Evolutionary conservation across 2,797 vertebrate genomes (phyloP).

Genomic region (Falco berigora): DNA sequence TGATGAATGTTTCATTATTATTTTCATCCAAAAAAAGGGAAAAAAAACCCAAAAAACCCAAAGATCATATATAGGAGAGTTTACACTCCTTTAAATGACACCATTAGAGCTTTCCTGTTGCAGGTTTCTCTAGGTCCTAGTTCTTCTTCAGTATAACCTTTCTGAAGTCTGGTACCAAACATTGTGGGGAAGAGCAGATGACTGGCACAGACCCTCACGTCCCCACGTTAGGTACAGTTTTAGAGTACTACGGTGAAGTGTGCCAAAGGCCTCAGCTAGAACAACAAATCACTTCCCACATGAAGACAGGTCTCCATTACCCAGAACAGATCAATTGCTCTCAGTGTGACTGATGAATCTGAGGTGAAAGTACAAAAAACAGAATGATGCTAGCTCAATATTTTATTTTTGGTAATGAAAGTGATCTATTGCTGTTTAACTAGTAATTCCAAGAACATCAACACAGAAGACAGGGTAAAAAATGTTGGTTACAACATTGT

Average conservation of each 20-base stretch:
- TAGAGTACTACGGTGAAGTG: not conserved
- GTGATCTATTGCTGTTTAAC: constrained; percentile 19
- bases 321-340: not conserved
- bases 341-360: not conserved
- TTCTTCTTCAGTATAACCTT: not conserved
- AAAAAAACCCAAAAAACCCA: not conserved
- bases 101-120: not conserved
- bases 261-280: not conserved
- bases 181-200: not conserved
- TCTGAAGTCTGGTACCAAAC: not conserved
- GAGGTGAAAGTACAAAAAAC: not conserved
- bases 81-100: not conserved
- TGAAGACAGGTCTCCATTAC: not conserved
- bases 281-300: not conserved
- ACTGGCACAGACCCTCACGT: not conserved
- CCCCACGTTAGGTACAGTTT: not conserved
- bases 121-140: not conserved
- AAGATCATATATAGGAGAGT: not conserved
- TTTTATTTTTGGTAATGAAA: constrained; percentile 39
- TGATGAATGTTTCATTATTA: not conserved
- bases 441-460: constrained; percentile 33
- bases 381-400: not conserved
- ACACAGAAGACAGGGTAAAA: constrained; percentile 9
- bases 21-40: not conserved
- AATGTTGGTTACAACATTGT: not conserved